phyloP scores from a whole-genome alignment of 2,797 vertebrate genomes.

The Euthynnus affinis region DNA sequence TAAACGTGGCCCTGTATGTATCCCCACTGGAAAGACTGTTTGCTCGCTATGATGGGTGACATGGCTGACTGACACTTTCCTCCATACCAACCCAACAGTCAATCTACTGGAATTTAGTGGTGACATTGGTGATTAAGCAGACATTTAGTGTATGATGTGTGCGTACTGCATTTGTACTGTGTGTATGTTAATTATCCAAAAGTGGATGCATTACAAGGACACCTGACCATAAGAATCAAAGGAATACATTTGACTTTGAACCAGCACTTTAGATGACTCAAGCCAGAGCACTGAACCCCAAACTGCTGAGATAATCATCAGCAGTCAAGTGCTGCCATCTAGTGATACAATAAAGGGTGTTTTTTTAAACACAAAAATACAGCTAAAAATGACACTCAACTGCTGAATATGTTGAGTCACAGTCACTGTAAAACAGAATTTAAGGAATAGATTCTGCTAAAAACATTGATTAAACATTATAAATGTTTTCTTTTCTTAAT shows the following conservation, averaged over 20 bases:
- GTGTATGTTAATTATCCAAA: conserved; percentile 9
- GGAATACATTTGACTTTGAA: conserved; percentile 48
- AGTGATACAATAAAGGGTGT: conserved; percentile 50
- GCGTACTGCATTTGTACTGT: conserved; percentile 8
- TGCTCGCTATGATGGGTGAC: conserved; percentile 75
- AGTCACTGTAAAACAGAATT: conserved; percentile 29
- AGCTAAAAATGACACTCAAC: neutral
- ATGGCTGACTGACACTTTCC: conserved; percentile 79
- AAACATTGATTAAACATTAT: too few species aligned
- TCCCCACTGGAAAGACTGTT: conserved; percentile 66
- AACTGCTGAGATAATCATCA: conserved; percentile 42
- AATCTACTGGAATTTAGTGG: conserved; percentile 62
- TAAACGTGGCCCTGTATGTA: conserved; percentile 52
- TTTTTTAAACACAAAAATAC: neutral
- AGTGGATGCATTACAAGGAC: conserved; percentile 22
- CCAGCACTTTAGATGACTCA: conserved; percentile 30
- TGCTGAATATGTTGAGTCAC: neutral
- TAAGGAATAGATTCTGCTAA: neutral
- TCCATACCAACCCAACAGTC: conserved; percentile 70
- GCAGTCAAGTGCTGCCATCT: conserved; percentile 75
- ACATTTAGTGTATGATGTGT: conserved; percentile 37
- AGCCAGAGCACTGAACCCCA: neutral
- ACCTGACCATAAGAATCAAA: conserved; percentile 41
- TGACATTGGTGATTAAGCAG: conserved; percentile 78
- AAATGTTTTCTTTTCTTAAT: neutral